Conservation (phyloP, 2,797 vertebrate genomes). For the Myotis daubentonii region DNA sequence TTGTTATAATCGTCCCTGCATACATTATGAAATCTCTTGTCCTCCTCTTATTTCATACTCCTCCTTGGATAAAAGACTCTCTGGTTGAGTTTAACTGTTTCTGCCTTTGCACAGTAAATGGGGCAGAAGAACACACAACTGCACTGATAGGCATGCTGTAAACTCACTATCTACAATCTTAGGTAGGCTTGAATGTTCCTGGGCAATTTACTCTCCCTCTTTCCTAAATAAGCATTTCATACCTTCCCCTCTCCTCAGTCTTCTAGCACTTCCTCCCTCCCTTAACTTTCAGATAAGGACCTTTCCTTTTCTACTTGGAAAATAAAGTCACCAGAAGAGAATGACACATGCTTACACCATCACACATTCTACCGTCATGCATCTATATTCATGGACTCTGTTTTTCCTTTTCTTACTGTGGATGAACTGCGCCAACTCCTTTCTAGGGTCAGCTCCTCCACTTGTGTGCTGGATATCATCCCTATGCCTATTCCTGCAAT, state of each 20-base stretch:
- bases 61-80: not conserved
- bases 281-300: not conserved
- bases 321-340: not conserved
- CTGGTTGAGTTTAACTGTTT: not conserved
- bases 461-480: not conserved
- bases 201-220: not conserved
- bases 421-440: not conserved
- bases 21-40: not conserved
- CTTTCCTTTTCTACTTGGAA: not conserved
- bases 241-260: not conserved
- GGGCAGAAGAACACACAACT: not conserved
- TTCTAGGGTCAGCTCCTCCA: not conserved
- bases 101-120: not conserved
- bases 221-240: not conserved
- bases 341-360: not conserved
- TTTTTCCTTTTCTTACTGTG: not conserved
- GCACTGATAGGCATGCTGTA: not conserved
- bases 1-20: not conserved
- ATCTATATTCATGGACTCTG: not conserved
- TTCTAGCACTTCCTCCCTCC: not conserved
- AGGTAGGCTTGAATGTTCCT: not conserved
- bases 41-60: not conserved
- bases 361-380: not conserved
- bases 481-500: not conserved
- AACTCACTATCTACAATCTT: not conserved